A percentile compares a stretch with the other conserved stretches of the same genome.
Evolutionary conservation across 2,797 vertebrate genomes (phyloP).

Genomic region (Rhadinocentrus ornatus): DNA sequence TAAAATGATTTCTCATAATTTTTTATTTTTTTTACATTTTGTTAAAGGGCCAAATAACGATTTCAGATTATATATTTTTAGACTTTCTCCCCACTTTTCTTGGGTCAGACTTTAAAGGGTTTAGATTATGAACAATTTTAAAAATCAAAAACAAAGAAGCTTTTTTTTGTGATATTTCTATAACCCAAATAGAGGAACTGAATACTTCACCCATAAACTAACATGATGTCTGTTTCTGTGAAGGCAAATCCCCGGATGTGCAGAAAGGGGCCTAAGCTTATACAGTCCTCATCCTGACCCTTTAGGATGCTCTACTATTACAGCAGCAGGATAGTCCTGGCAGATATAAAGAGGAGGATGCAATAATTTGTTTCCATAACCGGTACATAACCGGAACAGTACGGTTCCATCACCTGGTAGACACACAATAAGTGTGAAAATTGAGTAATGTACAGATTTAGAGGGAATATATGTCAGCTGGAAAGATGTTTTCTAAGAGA

Average conservation of each 20-base stretch:
- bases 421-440: conserved; percentile 13
- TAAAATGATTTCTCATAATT: too few species aligned
- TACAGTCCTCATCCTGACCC: conserved; percentile 19
- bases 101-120: too few species aligned
- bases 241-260: background rate
- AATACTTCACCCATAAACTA: background rate
- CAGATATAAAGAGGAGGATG: conserved; percentile 16
- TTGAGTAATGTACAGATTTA: background rate
- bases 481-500: conserved; percentile 42
- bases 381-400: too few species aligned
- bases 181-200: background rate
- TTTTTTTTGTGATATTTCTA: background rate
- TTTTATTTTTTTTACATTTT: too few species aligned
- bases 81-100: too few species aligned
- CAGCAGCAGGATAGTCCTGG: conserved; percentile 29
- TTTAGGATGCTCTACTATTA: conserved; percentile 42
- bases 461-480: conserved; percentile 10
- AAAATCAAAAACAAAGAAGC: too few species aligned
- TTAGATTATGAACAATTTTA: too few species aligned
- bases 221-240: conserved; percentile 1
- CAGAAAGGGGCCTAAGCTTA: background rate
- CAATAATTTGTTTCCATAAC: too few species aligned
- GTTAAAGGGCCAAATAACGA: too few species aligned
- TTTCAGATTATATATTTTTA: too few species aligned
- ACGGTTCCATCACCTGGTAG: conserved; percentile 10